These are phyloP conservation scores for Cyclargus thomasi DNA, from an alignment of 1,140 invertebrate species.

Conservation along the genomic window DNA sequence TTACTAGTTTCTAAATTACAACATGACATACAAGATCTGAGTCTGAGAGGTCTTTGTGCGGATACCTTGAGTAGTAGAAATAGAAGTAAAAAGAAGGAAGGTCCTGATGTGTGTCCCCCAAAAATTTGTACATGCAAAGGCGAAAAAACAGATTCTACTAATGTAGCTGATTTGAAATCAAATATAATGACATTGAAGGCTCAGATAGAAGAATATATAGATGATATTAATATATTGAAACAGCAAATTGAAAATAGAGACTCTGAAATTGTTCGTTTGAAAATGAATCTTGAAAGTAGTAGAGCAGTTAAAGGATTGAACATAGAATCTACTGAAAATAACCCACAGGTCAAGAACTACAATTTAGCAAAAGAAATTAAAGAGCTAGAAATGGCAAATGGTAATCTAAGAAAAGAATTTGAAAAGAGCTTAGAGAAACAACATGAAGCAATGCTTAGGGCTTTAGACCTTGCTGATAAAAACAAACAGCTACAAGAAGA, in stretches of 20 bases:
- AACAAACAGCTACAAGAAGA: constrained; percentile 81
- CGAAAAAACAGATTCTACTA: constrained; percentile 37
- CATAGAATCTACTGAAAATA: constrained; percentile 76
- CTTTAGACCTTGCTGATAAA: constrained; percentile 80
- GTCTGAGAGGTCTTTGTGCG: constrained; percentile 63
- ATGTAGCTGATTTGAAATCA: constrained; percentile 42
- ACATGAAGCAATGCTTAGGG: constrained; percentile 83
- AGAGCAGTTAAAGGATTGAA: constrained; percentile 72
- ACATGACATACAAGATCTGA: constrained; percentile 59
- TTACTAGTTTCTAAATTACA: constrained; percentile 57
- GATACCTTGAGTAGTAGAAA: constrained; percentile 65
- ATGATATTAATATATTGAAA: constrained; percentile 63
- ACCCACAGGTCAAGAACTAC: constrained; percentile 52
- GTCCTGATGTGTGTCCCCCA: constrained; percentile 31
- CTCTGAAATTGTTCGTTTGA: constrained; percentile 79
- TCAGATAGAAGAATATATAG: constrained; percentile 49
- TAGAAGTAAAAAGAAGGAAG: constrained; percentile 57
- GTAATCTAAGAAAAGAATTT: constrained; percentile 76
- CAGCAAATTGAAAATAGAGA: constrained; percentile 73
- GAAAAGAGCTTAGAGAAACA: constrained; percentile 77
- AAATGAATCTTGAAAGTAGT: constrained; percentile 79
- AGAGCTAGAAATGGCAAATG: constrained; percentile 73
- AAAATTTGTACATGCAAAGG: constrained; percentile 55
- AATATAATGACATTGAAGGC: constrained; percentile 49
- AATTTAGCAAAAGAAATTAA: constrained; percentile 69